phyloP scores from a whole-genome alignment of 2,797 vertebrate species.

The Acanthiza pusilla region DNA sequence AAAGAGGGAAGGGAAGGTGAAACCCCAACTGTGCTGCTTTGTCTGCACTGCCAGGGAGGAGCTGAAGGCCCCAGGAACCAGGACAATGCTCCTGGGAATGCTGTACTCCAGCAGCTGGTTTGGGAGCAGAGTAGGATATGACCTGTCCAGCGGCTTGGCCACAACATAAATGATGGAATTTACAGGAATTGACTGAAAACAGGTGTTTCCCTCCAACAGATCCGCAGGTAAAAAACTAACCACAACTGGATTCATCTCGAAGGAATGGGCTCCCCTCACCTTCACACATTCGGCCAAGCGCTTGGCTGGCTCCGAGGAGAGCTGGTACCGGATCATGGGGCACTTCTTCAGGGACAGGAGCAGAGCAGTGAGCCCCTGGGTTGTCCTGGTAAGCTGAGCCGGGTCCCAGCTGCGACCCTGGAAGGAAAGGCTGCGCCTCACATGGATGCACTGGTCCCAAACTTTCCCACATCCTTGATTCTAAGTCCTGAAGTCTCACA shows the following conservation, averaged over 20 bases:
- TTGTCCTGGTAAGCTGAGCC: conserved; percentile 82
- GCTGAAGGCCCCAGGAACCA: neutral
- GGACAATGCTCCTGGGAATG: neutral
- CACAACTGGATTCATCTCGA: too few relatives aligned
- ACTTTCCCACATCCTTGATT: neutral
- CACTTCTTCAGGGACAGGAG: conserved; percentile 96
- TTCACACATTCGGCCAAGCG: conserved; percentile 91
- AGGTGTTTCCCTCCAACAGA: neutral
- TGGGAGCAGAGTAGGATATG: fast-evolving
- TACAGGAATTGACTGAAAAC: neutral
- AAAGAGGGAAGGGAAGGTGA: neutral
- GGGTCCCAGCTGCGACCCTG: conserved; percentile 91
- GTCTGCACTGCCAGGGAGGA: neutral
- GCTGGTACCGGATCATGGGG: conserved; percentile 96
- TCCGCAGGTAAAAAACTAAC: fast-evolving
- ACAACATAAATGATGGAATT: fast-evolving
- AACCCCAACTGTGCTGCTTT: neutral
- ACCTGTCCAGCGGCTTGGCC: neutral
- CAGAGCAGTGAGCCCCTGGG: conserved; percentile 92
- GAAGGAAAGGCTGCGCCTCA: neutral
- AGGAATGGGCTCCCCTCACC: conserved; percentile 49
- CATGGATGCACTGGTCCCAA: fast-evolving
- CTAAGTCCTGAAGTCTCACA: neutral
- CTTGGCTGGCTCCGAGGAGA: conserved; percentile 89
- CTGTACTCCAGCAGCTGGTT: neutral